Evolutionary conservation across 2,888 invertebrate species (phyloP), one percentile per base, ranked within the genome.

Genomic region (Nephrotoma appendiculata): DNA sequence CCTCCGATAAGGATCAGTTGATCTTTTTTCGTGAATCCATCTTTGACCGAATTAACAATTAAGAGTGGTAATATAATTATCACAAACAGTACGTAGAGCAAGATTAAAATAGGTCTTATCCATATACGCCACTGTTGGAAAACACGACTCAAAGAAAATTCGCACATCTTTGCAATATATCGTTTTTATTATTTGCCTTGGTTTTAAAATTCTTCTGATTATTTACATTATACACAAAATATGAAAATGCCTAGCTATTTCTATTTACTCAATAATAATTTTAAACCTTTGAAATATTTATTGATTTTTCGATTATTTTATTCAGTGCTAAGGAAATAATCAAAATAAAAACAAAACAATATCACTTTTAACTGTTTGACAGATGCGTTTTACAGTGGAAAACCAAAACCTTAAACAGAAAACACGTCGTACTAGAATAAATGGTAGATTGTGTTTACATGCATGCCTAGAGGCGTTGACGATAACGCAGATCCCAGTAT

Each of bases 1-100:
- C 98, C 98, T 7, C 96, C 98, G 87, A 98, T 95, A 88, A 98
- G 92, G 87, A 95, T 94, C 89, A 96, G 96, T 91, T 96, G 96
- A 89, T 96, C 96, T 88, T 95, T 94, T 89, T 95, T 94, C 86
- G 94, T 94, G 89, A 97, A 95, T 6, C 95, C 96, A 93, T 96
- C 95, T 89, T 94, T 93, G 87, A 97, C 93, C 0, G 97, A 96
- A 91, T 96, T 96, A 48, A 95, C 93, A 89, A 98, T 94, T 88
- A 98, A 93, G 89, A 97, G 92, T 86, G 98, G 98, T 87, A 98
- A 95, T 88, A 98, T 93, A 88, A 98, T 95, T 87, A 97, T 92
- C 86, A 98, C 95, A 86, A 97, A 93, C 88, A 97, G 92, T 84
- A 95, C 95, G 91, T 98, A 98, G 71, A 96, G 91, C 86, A 96